phyloP scores from a whole-genome alignment of 1,140 invertebrate species.

The Medauroidea extradentata region DNA sequence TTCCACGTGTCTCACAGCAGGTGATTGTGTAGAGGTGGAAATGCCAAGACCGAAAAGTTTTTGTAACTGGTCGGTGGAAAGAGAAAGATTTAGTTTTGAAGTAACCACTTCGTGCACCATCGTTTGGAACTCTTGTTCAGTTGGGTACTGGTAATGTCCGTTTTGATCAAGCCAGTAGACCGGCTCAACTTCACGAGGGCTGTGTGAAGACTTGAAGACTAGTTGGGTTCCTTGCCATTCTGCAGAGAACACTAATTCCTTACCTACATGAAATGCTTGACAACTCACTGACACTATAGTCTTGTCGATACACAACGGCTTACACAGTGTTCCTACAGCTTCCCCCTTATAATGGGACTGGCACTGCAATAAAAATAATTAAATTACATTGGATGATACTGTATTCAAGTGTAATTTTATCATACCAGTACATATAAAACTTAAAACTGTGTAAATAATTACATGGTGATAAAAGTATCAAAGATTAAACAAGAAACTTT shows the following conservation, averaged over 20 bases:
- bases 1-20: conserved; percentile 43
- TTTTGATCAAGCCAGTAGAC: conserved; percentile 46
- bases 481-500: no score
- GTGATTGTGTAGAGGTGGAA: not conserved
- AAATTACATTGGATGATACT: not conserved
- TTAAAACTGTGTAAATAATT: not conserved
- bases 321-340: conserved; percentile 54
- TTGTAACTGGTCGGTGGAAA: conserved; percentile 44
- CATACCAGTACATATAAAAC: not conserved
- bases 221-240: conserved; percentile 48
- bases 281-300: conserved; percentile 51
- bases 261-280: conserved; percentile 51
- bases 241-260: conserved; percentile 54
- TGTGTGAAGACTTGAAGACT: conserved; percentile 50
- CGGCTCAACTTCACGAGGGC: conserved; percentile 4
- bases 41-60: conserved; percentile 24
- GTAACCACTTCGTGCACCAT: conserved; percentile 47
- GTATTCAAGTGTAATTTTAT: not conserved
- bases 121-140: conserved; percentile 47
- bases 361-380: conserved; percentile 47
- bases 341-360: conserved; percentile 44
- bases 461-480: no score
- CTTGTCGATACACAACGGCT: conserved; percentile 48
- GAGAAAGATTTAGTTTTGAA: conserved; percentile 49
- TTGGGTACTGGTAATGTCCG: conserved; percentile 47